These are phyloP conservation scores for Brachyalestes nurse DNA, from an alignment of 2,797 vertebrate species.

Conservation along the genomic window DNA sequence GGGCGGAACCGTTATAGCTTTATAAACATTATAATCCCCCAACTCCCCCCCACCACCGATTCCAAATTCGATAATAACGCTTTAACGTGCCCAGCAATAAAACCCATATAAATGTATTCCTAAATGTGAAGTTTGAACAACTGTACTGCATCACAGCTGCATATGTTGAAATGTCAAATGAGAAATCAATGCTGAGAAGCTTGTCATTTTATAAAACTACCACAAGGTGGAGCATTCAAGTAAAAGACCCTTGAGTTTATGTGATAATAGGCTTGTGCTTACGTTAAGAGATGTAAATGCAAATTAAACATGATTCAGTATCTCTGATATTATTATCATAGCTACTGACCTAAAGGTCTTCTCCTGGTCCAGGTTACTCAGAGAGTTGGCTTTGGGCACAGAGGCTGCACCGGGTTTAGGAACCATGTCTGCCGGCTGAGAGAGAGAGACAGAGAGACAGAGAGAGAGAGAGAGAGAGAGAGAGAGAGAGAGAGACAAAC, in stretches of 20 bases:
- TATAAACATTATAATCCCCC: no score
- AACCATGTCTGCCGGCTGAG: conserved; percentile 87
- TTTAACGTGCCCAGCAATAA: no score
- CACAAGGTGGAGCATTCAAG: conserved; percentile 23
- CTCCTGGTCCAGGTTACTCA: conserved; percentile 92
- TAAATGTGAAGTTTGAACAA: neutral
- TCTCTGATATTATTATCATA: no score
- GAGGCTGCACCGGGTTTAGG: conserved; percentile 84
- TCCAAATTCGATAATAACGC: no score
- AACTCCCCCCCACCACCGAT: no score
- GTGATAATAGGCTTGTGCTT: no score
- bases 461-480: conserved; percentile 18
- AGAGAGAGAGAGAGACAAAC: no score
- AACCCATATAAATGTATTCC: neutral
- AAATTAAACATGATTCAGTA: conserved; percentile 54
- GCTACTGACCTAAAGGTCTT: conserved; percentile 65
- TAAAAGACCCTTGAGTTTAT: no score
- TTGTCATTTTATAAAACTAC: neutral
- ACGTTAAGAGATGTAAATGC: no score
- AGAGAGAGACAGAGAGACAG: neutral
- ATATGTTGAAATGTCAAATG: neutral
- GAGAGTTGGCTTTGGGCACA: conserved; percentile 87
- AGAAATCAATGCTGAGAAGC: neutral
- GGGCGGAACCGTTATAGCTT: no score
- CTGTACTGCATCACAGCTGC: neutral